Percentiles rank a stretch among this genome's conserved stretches.
These are phyloP conservation scores for Drosophila histrio DNA, from an alignment of 2,888 invertebrate species.

Conservation along the genomic window DNA sequence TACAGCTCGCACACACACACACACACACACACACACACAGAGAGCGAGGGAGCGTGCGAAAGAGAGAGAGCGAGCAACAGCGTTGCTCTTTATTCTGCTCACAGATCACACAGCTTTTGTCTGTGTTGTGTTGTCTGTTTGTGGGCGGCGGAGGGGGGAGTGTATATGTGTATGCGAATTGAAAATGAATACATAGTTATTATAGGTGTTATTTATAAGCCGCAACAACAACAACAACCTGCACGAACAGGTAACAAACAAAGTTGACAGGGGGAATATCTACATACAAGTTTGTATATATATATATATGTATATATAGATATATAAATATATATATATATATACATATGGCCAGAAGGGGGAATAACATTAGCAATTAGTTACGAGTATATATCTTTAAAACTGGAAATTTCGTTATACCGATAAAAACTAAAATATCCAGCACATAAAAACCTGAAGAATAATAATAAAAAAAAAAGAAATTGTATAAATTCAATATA, in stretches of 20 bases:
- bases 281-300: too few species aligned
- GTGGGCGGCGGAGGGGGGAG: not conserved
- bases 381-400: slow-evolving; percentile 35
- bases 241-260: slow-evolving; percentile 56
- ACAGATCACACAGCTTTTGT: slow-evolving; percentile 41
- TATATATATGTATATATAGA: slow-evolving; percentile 12
- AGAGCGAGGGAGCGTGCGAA: slow-evolving; percentile 8
- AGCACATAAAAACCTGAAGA: not conserved
- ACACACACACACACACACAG: slow-evolving; percentile 13
- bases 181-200: slow-evolving; percentile 75
- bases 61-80: slow-evolving; percentile 13
- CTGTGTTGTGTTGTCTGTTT: too few species aligned
- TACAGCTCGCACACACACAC: not conserved
- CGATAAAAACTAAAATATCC: not conserved
- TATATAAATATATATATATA: slow-evolving; percentile 1
- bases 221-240: slow-evolving; percentile 30
- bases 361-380: slow-evolving; percentile 72
- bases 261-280: slow-evolving; percentile 3
- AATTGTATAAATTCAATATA: too few species aligned
- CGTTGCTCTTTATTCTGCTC: slow-evolving; percentile 63
- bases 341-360: slow-evolving; percentile 19
- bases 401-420: slow-evolving; percentile 36
- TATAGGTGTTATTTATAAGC: slow-evolving; percentile 76
- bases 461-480: not conserved
- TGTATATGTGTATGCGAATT: slow-evolving; percentile 58